phyloP scores from a whole-genome alignment of 2,797 vertebrate genomes.

The Anableps anableps region DNA sequence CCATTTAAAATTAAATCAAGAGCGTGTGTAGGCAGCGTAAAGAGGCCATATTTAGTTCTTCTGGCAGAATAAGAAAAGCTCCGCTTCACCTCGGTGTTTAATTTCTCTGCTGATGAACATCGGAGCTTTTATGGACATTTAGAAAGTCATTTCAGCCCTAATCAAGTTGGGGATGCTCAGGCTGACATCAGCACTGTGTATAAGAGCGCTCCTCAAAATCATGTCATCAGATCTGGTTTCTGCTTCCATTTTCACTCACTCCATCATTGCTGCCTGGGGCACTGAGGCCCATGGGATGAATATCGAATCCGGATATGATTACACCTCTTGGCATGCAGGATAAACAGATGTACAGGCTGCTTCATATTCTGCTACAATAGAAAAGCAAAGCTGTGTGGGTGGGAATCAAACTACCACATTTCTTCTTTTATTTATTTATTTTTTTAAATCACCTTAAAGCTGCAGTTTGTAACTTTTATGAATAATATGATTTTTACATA shows the following conservation, averaged over 20 bases:
- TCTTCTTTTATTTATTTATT: too few species aligned
- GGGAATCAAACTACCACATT: slow-evolving; percentile 31
- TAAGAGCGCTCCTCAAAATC: slow-evolving; percentile 40
- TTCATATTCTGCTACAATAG: background rate
- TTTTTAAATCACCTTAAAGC: too few species aligned
- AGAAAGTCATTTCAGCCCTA: background rate
- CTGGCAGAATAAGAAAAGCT: background rate
- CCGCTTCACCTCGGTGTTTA: slow-evolving; percentile 2
- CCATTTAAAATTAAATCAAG: background rate
- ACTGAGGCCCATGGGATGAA: background rate
- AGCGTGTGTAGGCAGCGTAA: background rate
- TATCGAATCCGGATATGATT: slow-evolving; percentile 21
- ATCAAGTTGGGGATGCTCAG: slow-evolving; percentile 33
- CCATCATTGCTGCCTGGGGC: slow-evolving; percentile 4
- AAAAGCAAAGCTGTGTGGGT: slow-evolving; percentile 55
- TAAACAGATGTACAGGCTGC: background rate
- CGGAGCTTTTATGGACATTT: slow-evolving; percentile 9
- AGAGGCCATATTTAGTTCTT: background rate
- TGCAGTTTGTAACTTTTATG: too few species aligned
- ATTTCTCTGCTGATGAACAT: slow-evolving; percentile 6
- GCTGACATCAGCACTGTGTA: slow-evolving; percentile 36
- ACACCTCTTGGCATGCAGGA: slow-evolving; percentile 8
- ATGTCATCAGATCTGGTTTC: slow-evolving; percentile 48
- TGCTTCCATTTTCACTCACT: slow-evolving; percentile 31
- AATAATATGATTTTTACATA: too few species aligned